These are phyloP conservation scores for Trachelus tabidus DNA, from an alignment of 2,888 invertebrate genomes.

Conservation along the genomic window DNA sequence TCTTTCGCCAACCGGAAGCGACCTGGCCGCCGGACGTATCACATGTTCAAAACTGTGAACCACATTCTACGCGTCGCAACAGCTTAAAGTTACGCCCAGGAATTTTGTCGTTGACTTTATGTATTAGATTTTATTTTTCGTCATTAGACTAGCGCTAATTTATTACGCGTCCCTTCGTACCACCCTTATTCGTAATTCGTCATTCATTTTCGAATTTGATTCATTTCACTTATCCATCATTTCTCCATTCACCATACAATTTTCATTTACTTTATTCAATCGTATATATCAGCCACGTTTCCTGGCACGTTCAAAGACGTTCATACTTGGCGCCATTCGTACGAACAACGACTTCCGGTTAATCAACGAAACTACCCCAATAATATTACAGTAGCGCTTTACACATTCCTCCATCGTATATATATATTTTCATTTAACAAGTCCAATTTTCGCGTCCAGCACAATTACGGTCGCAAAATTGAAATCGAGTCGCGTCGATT, in stretches of 20 bases:
- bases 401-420: background rate
- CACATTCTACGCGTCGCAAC: conserved; percentile 32
- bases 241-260: conserved; percentile 8
- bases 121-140: background rate
- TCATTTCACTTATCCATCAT: background rate
- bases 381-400: background rate
- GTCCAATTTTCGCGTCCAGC: background rate
- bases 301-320: background rate
- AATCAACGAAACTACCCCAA: background rate
- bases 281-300: background rate
- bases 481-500: background rate
- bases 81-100: conserved; percentile 4
- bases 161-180: conserved; percentile 1
- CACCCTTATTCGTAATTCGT: background rate
- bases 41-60: conserved; percentile 58
- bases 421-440: background rate
- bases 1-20: conserved; percentile 11
- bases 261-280: conserved; percentile 8
- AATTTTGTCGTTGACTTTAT: background rate
- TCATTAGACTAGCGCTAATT: conserved; percentile 8
- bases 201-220: background rate
- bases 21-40: conserved; percentile 51
- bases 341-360: background rate
- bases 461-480: background rate
- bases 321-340: background rate